These are phyloP conservation scores for Macrobrachium rosenbergii DNA, from an alignment of 1,140 invertebrate genomes.

Conservation along the genomic window DNA sequence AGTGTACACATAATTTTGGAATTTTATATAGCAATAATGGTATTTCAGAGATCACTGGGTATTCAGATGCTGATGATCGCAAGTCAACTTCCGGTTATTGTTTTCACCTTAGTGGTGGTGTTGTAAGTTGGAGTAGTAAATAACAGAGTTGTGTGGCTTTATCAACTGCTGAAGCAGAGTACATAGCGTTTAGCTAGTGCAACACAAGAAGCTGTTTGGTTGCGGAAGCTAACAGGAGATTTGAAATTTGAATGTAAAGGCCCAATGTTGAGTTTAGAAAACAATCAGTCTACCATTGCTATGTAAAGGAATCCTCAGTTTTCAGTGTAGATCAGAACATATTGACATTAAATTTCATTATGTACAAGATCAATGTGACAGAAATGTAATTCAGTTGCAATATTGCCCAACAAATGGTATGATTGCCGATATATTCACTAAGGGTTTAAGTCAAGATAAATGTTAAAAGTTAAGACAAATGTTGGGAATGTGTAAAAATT, in stretches of 20 bases:
- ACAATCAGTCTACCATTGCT: slow-evolving; percentile 33
- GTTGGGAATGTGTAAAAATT: slow-evolving; percentile 24
- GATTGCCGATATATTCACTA: no score
- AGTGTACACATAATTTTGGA: slow-evolving; percentile 35
- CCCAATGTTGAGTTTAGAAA: slow-evolving; percentile 13
- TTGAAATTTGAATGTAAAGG: slow-evolving; percentile 19
- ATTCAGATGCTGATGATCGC: slow-evolving; percentile 19
- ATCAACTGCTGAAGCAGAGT: no score
- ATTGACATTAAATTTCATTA: slow-evolving; percentile 4
- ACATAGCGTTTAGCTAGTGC: no score
- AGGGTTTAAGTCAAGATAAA: neutral
- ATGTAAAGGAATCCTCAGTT: slow-evolving; percentile 23
- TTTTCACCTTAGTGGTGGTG: slow-evolving; percentile 29
- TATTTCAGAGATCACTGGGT: slow-evolving; percentile 5
- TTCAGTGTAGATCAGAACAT: slow-evolving; percentile 9
- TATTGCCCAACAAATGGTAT: no score
- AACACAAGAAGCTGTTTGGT: no score
- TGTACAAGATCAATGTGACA: no score
- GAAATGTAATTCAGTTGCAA: no score
- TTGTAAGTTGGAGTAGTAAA: slow-evolving; percentile 30
- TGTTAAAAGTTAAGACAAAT: no score
- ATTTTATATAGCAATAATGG: slow-evolving; percentile 17
- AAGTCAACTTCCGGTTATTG: neutral
- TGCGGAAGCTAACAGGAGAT: slow-evolving; percentile 4
- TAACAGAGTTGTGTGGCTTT: no score